These are phyloP conservation scores for Saguinus midas DNA, from an alignment of 2,113 vertebrate genomes.

Conservation along the genomic window DNA sequence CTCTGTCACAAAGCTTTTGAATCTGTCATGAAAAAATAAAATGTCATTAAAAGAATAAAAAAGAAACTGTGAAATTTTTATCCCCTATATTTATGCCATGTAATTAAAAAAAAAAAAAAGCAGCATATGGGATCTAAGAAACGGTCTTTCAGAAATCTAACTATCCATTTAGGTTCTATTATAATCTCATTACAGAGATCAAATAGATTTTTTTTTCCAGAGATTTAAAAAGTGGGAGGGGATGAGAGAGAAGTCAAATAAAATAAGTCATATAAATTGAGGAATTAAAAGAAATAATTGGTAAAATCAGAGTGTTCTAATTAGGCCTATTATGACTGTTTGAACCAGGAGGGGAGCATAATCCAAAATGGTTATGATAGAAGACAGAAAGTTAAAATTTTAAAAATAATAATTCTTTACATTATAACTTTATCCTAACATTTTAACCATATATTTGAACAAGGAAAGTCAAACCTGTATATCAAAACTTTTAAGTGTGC, in stretches of 20 bases:
- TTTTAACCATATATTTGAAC: background rate
- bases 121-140: background rate
- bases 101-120: background rate
- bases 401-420: background rate
- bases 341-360: background rate
- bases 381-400: background rate
- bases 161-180: background rate
- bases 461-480: background rate
- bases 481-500: background rate
- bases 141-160: background rate
- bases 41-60: background rate
- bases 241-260: background rate
- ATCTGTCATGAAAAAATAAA: conserved; percentile 84
- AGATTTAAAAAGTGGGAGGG: background rate
- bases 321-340: background rate
- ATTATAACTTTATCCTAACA: background rate
- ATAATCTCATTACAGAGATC: background rate
- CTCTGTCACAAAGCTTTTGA: conserved; percentile 97
- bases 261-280: background rate
- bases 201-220: background rate
- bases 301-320: background rate
- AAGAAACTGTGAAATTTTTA: background rate
- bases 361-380: background rate
- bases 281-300: background rate
- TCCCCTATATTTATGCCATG: background rate